Evolutionary conservation across 2,888 invertebrate genomes (phyloP), one percentile per base, ranked within the genome.

Genomic region (Drosophila pseudotakahashii): DNA sequence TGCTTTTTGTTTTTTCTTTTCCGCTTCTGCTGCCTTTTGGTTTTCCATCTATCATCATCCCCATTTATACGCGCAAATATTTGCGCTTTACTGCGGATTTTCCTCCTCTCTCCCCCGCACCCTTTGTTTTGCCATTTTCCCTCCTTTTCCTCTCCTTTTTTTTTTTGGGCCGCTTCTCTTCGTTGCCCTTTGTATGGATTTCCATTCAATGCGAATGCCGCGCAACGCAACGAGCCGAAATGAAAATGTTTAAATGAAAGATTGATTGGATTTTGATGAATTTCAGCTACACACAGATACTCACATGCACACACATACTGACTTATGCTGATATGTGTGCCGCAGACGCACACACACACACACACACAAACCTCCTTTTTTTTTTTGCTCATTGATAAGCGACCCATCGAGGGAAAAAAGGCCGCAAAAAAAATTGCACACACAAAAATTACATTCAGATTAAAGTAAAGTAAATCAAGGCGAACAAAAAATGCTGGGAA

Each of bases 201-300:
- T 64, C 66, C 75, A 85, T 81, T 85, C 75, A 81, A 73, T 78
- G 81, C 62, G 78, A 83, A 73, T 68, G 72, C 55, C 66, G 66
- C 75, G 73, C 73, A 53, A 61, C 83, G 83, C 86, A 84, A 63
- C 81, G 82, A 87, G 75, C 81, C 79, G 78, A 81, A 82, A 88
- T 87, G 88, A 87, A 84, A 87, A 89, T 89, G 88, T 81, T 88
- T 85, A 89, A 89, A 87, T 86, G 82, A 79, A 89, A 89, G 86
- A 86, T 86, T 86, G 86, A 86, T 86, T 89, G 88, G 86, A 87
- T 86, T 86, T 86, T 89, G 86, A 86, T 86, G 83, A 83, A 88
- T 88, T 88, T 85, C 84, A 59, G 67, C 73, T 74, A 81, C 54
- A 42, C 66, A 44, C 60, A 52, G 57, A 52, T 10, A 39, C 36